phyloP scores from a whole-genome alignment of 2,888 invertebrate species.

The Neria commutata region DNA sequence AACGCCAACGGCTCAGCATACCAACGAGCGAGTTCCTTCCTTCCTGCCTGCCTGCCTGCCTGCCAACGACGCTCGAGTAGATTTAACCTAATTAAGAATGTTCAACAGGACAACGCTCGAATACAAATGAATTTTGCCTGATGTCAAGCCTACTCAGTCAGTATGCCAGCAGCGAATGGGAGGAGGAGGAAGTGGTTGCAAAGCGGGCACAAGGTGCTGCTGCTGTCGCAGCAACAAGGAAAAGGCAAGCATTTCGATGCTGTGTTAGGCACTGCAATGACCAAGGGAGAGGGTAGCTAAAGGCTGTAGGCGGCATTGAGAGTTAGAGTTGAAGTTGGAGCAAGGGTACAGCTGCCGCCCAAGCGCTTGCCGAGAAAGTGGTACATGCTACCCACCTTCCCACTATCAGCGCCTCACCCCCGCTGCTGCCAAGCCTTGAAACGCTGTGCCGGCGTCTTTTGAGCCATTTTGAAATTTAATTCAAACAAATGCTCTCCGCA shows the following conservation, averaged over 20 bases:
- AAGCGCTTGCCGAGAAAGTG: background rate
- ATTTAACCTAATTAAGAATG: constrained; percentile 61
- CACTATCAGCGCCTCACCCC: too few species aligned
- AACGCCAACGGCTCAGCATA: background rate
- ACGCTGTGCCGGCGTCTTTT: too few species aligned
- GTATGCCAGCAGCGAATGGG: too few species aligned
- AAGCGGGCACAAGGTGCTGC: too few species aligned
- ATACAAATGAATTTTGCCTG: constrained; percentile 53
- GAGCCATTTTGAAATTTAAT: constrained; percentile 51
- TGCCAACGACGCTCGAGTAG: constrained; percentile 41
- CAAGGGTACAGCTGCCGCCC: background rate
- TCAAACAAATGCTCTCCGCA: constrained; percentile 47
- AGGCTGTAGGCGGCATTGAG: too few species aligned
- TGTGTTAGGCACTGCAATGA: constrained; percentile 40
- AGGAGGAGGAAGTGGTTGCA: background rate
- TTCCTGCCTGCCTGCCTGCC: background rate
- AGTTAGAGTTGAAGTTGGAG: too few species aligned
- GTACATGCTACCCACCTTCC: background rate
- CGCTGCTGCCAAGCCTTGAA: too few species aligned
- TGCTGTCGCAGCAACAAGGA: too few species aligned
- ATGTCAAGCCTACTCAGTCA: too few species aligned
- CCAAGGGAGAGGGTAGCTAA: constrained; percentile 7
- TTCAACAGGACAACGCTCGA: constrained; percentile 57
- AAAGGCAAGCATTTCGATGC: constrained; percentile 26
- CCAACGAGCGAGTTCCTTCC: background rate